A percentile compares a stretch with the other conserved stretches of the same genome.
These are phyloP conservation scores for sheep (Ovis aries) DNA, from an alignment of 2,113 vertebrate genomes.

Conservation along the genomic window DNA sequence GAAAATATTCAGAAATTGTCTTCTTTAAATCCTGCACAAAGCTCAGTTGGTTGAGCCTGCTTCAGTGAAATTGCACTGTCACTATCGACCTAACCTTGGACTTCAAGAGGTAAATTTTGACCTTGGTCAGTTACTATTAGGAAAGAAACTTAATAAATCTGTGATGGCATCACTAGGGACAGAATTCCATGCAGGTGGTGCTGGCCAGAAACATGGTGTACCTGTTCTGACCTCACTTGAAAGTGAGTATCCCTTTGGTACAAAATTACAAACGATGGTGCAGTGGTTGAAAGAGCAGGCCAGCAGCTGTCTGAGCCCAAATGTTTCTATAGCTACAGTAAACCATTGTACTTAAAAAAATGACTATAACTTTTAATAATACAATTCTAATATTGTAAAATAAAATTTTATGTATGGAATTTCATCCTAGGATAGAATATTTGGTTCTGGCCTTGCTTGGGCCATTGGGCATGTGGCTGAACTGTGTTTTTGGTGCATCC, in stretches of 20 bases:
- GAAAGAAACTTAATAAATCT: background rate
- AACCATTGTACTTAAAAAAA: background rate
- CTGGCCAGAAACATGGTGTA: background rate
- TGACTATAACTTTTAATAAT: background rate
- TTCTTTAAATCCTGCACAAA: background rate
- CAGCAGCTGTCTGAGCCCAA: background rate
- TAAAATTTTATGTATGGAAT: background rate
- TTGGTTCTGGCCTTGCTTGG: slow-evolving; percentile 15
- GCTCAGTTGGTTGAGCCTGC: background rate
- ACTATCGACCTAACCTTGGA: background rate
- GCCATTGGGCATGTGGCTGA: background rate
- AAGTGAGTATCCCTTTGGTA: background rate
- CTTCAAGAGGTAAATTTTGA: background rate
- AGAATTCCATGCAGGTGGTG: background rate
- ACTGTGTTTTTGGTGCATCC: background rate
- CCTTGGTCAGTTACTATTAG: background rate
- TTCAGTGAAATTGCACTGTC: background rate
- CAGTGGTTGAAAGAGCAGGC: background rate
- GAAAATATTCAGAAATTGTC: slow-evolving; percentile 36
- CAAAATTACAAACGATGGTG: background rate
- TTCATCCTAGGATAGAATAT: background rate
- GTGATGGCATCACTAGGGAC: background rate
- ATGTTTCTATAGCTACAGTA: background rate
- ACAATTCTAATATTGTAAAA: background rate
- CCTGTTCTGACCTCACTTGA: background rate